Evolutionary conservation across 2,888 invertebrate genomes (phyloP).

Genomic region (Colostygia pectinataria): DNA sequence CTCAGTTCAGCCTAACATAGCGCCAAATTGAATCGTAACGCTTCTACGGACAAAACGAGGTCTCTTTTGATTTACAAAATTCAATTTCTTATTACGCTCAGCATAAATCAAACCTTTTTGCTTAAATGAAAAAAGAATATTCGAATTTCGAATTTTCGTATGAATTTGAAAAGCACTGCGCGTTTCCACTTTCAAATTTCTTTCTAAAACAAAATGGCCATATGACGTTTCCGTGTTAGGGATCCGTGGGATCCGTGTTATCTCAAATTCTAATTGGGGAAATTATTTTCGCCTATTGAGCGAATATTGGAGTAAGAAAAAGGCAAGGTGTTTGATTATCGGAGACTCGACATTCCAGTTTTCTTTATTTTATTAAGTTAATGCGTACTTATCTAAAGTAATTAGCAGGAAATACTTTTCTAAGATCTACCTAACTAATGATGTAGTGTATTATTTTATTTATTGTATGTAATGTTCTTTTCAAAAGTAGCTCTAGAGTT

Average conservation of each 20-base stretch:
- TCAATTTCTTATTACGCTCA: slow-evolving; percentile 60
- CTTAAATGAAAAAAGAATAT: slow-evolving; percentile 23
- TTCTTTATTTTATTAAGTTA: no score
- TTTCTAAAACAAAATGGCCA: slow-evolving; percentile 29
- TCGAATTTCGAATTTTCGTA: slow-evolving; percentile 20
- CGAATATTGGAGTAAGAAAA: not conserved
- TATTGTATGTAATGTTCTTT: no score
- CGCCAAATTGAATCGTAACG: slow-evolving; percentile 73
- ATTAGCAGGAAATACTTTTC: no score
- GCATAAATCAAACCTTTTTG: slow-evolving; percentile 48
- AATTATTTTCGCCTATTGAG: not conserved
- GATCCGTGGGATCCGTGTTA: no score
- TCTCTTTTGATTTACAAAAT: slow-evolving; percentile 63
- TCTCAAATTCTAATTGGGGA: slow-evolving; percentile 44
- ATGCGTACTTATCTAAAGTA: no score
- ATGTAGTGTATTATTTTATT: no score
- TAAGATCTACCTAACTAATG: no score
- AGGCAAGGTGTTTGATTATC: no score
- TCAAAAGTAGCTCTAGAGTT: no score
- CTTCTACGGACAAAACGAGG: slow-evolving; percentile 45
- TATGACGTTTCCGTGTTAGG: slow-evolving; percentile 28
- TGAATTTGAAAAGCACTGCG: slow-evolving; percentile 18
- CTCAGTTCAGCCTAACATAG: slow-evolving; percentile 43
- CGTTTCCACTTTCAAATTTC: slow-evolving; percentile 30
- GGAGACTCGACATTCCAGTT: no score